Percentiles rank a stretch among this genome's conserved stretches.
Evolutionary conservation across 2,797 vertebrate species (phyloP).

Genomic region (Cuculus canorus): DNA sequence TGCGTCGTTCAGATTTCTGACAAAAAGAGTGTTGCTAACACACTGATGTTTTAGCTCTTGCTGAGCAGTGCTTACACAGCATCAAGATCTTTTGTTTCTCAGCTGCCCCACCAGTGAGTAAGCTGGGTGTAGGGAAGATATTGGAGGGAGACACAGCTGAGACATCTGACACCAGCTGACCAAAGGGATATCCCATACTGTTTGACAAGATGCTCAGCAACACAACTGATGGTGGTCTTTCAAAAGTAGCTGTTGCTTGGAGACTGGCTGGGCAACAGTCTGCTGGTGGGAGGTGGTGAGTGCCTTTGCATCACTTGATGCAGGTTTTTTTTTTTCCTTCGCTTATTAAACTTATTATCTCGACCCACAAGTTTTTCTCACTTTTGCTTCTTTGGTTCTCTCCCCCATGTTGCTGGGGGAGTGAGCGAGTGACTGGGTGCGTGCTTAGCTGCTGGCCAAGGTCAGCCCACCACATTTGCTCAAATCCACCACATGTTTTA

Average conservation of each 20-base stretch:
- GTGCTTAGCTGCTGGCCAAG: neutral
- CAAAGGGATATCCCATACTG: neutral
- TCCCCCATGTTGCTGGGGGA: neutral
- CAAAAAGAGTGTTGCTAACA: neutral
- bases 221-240: neutral
- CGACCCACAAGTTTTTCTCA: slow-evolving; percentile 21
- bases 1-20: neutral
- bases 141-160: neutral
- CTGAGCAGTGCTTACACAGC: neutral
- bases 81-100: neutral
- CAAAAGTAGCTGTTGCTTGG: slow-evolving; percentile 27
- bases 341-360: slow-evolving; percentile 26
- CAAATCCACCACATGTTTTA: neutral
- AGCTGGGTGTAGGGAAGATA: neutral
- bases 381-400: neutral
- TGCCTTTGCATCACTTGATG: neutral
- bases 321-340: neutral
- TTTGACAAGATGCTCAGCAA: neutral
- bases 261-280: slow-evolving; percentile 24
- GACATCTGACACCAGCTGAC: neutral
- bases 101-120: neutral
- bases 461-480: neutral
- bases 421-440: neutral
- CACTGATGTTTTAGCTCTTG: neutral
- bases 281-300: slow-evolving; percentile 44